These are phyloP conservation scores for Gari tellinella DNA, from an alignment of 2,888 invertebrate species.

Conservation along the genomic window DNA sequence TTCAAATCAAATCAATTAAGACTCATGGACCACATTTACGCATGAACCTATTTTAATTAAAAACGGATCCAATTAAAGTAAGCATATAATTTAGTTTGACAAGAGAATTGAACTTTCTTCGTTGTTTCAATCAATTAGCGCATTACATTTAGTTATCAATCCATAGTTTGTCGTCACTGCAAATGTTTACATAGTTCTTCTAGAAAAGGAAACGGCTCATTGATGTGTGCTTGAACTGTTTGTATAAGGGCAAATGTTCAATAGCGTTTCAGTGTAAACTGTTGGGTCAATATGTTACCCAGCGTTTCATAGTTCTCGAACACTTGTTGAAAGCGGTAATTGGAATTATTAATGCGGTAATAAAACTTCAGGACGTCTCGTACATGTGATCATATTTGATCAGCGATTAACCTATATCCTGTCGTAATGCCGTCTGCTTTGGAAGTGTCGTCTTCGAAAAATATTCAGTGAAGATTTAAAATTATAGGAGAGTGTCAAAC, in stretches of 20 bases:
- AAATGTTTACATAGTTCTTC: slow-evolving; percentile 37
- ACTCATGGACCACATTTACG: slow-evolving; percentile 2
- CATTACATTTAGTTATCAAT: slow-evolving; percentile 39
- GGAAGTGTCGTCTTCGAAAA: no score
- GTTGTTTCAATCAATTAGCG: slow-evolving; percentile 49
- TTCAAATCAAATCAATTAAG: slow-evolving; percentile 25
- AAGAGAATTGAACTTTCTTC: slow-evolving; percentile 58
- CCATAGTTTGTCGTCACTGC: slow-evolving; percentile 8
- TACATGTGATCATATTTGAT: slow-evolving; percentile 28
- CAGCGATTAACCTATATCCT: no score
- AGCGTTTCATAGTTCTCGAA: slow-evolving; percentile 22
- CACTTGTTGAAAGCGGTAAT: slow-evolving; percentile 35
- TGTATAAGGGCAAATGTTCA: slow-evolving; percentile 33
- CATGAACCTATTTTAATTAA: neutral
- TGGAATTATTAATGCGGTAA: slow-evolving; percentile 28
- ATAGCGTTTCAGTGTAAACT: slow-evolving; percentile 29
- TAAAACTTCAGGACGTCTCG: slow-evolving; percentile 28
- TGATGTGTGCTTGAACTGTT: slow-evolving; percentile 38
- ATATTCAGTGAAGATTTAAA: no score
- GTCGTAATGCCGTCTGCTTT: no score
- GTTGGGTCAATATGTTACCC: slow-evolving; percentile 33
- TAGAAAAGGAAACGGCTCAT: slow-evolving; percentile 29
- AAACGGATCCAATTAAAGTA: no score
- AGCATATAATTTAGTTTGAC: neutral
- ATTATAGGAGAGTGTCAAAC: no score